Conservation (phyloP, 1,140 invertebrate species). For the Eumeta japonica region DNA sequence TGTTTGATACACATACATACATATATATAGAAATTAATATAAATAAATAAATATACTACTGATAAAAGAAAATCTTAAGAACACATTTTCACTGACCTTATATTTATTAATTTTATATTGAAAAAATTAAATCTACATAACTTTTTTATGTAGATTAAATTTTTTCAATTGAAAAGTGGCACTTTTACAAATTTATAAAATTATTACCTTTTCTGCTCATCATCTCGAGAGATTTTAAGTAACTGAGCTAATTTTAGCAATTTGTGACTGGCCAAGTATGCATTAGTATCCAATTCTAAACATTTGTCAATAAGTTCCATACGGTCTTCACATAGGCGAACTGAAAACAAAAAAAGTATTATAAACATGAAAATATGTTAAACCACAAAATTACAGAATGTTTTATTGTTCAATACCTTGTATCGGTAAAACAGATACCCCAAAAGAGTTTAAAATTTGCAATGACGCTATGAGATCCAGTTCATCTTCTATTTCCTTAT, state of each 20-base stretch:
- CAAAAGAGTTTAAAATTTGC: slow-evolving; percentile 26
- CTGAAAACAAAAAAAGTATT: slow-evolving; percentile 27
- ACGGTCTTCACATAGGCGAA: slow-evolving; percentile 38
- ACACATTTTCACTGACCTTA: no score
- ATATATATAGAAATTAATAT: no score
- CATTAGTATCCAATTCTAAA: slow-evolving; percentile 23
- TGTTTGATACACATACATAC: no score
- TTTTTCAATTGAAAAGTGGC: background rate
- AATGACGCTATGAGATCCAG: slow-evolving; percentile 36
- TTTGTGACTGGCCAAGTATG: slow-evolving; percentile 35
- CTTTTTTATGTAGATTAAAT: background rate
- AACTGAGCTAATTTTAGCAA: slow-evolving; percentile 35
- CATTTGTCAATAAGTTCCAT: slow-evolving; percentile 39
- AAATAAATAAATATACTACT: no score
- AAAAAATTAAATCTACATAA: no score
- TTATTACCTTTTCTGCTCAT: slow-evolving; percentile 33
- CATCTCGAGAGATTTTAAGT: slow-evolving; percentile 33
- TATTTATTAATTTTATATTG: no score
- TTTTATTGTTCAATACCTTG: slow-evolving; percentile 26
- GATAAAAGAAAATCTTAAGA: no score
- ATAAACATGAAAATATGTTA: background rate
- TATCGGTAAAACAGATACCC: slow-evolving; percentile 32
- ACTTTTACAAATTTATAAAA: background rate
- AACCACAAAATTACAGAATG: no score
- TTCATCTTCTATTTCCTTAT: slow-evolving; percentile 33